Evolutionary conservation across 2,797 vertebrate species (phyloP), one percentile per base, ranked within the genome.

Genomic region (Numenius phaeopus): DNA sequence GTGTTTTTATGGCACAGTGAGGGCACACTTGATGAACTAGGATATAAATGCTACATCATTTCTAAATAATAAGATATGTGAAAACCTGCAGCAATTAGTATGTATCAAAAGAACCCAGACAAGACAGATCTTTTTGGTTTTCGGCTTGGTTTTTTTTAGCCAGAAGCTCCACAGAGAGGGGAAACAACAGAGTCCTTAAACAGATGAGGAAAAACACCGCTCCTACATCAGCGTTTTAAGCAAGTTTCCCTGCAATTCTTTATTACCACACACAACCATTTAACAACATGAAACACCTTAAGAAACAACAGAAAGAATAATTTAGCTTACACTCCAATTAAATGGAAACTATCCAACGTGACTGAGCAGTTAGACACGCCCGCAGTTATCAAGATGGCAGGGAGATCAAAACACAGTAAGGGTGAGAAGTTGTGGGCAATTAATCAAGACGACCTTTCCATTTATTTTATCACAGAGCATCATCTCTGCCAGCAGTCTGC

Each of bases 401-500:
- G 61, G 61, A 75, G 37, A 83, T 44, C 3, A 4, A 72, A 50
- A 24, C 0, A n/a, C 22, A 73, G 19, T 3, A 30, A n/a, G 39
- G 62, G 27, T 47, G 34, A 77, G 78, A 70, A 55, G 79, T 58
- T 20, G 21, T 21, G 57, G 29, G 20, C 47, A 83, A 37, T 66
- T 54, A 61, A 70, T 64, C 52, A 62, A 81, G 70, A 72, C 2
- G 1, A 42, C 37, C 11, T 67, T 88, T 26, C 50, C 11, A 54
- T 82, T 75, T 70, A 44, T 79, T 93, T 84, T 58, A 58, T 87
- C 78, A 40, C 8, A 14, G 50, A 83, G n/a, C 58, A 62, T 27
- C 30, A 44, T 29, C 81, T 80, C 62, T 76, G 59, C 39, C 40
- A 71, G 81, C 78, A 72, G 59, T 7, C 69, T 22, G 29, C 10